Evolutionary conservation across 2,113 vertebrate species (phyloP).

Genomic region (Pteruthius melanotis): DNA sequence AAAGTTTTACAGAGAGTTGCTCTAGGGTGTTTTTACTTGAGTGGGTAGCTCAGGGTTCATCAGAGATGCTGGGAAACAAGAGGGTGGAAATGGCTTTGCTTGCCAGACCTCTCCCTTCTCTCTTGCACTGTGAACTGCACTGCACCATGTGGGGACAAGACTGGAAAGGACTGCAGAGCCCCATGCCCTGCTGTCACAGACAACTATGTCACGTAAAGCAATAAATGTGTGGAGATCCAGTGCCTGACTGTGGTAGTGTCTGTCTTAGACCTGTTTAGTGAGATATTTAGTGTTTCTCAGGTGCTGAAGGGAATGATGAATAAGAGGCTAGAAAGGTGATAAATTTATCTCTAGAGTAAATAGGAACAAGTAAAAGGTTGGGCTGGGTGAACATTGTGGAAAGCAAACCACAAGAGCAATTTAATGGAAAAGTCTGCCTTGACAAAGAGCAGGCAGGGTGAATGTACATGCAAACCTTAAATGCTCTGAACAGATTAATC

Average conservation of each 20-base stretch:
- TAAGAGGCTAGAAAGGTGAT: neutral
- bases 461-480: neutral
- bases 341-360: neutral
- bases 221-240: neutral
- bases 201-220: neutral
- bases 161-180: neutral
- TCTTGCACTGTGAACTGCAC: neutral
- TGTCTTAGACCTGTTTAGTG: neutral
- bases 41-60: neutral
- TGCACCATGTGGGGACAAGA: neutral
- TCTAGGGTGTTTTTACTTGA: neutral
- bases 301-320: neutral
- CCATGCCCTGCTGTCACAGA: accelerated
- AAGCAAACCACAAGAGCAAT: neutral
- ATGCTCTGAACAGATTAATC: neutral
- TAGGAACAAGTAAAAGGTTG: neutral
- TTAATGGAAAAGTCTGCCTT: neutral
- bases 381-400: neutral
- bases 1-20: neutral
- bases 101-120: neutral
- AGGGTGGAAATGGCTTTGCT: neutral
- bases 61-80: neutral
- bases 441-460: neutral
- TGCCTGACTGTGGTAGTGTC: neutral
- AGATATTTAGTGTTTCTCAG: neutral